These are phyloP conservation scores for Falcunculus frontatus DNA, from an alignment of 2,113 vertebrate species.

Conservation along the genomic window DNA sequence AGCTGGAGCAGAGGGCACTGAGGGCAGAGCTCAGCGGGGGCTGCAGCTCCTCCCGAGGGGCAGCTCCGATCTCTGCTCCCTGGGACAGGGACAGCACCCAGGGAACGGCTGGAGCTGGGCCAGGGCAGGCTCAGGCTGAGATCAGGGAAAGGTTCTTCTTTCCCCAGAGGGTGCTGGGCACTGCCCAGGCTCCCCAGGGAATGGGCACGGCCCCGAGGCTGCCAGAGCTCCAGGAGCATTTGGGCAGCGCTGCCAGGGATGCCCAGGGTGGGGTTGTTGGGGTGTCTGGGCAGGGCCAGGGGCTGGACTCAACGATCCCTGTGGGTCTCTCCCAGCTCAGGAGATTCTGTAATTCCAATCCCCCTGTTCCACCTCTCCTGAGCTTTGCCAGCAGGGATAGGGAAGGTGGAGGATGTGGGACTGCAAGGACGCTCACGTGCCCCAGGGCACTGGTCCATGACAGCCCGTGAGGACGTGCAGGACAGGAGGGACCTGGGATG, in stretches of 20 bases:
- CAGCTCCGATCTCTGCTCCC: neutral
- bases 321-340: neutral
- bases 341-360: neutral
- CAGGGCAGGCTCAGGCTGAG: neutral
- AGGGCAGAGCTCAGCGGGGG: neutral
- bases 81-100: neutral
- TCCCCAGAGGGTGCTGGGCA: neutral
- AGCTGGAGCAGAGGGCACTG: neutral
- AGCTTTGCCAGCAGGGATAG: neutral
- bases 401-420: neutral
- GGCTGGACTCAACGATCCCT: neutral
- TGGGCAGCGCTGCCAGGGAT: neutral
- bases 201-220: neutral
- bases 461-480: fast-evolving
- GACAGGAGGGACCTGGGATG: neutral
- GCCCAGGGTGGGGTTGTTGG: fast-evolving
- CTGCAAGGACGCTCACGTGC: neutral
- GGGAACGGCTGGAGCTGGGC: neutral
- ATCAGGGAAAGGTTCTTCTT: neutral
- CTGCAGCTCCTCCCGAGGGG: neutral
- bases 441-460: neutral
- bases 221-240: neutral
- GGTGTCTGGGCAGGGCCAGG: neutral
- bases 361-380: neutral
- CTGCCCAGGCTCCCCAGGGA: neutral